Evolutionary conservation across 1,140 invertebrate species (phyloP).

Genomic region (Pogonomyrmex barbatus): DNA sequence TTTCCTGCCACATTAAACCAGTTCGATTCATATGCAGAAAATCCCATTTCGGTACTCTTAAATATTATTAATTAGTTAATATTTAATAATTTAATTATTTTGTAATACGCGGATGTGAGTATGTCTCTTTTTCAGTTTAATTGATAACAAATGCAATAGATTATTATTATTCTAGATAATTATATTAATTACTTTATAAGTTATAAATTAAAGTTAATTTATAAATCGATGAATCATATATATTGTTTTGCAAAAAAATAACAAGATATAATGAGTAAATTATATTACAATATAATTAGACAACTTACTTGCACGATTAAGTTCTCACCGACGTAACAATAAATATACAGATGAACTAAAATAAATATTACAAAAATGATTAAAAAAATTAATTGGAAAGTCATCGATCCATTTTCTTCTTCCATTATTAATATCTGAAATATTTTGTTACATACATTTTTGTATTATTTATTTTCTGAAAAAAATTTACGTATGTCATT

Average conservation of each 20-base stretch:
- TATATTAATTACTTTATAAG: neutral
- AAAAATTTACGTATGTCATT: neutral
- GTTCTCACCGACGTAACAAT: conserved; percentile 67
- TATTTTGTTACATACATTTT: neutral
- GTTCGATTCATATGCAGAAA: conserved; percentile 45
- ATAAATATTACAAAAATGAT: conserved; percentile 42
- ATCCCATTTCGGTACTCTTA: conserved; percentile 49
- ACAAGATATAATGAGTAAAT: neutral
- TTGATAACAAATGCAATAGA: neutral
- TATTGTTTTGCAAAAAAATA: neutral
- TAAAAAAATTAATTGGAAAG: conserved; percentile 50
- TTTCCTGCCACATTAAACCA: conserved; percentile 71
- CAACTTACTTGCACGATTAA: conserved; percentile 52
- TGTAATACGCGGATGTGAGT: neutral
- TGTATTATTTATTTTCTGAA: neutral
- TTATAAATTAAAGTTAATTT: neutral
- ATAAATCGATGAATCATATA: neutral
- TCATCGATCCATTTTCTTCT: neutral
- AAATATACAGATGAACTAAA: conserved; percentile 55
- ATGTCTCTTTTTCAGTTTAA: neutral
- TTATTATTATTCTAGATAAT: neutral
- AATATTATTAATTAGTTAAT: conserved; percentile 13
- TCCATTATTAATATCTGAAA: conserved; percentile 43
- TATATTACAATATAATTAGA: neutral
- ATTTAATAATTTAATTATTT: neutral